A percentile compares a stretch with the other conserved stretches of the same genome.
Evolutionary conservation across 2,113 vertebrate genomes (phyloP).

Genomic region (Amblyornis subalaris): DNA sequence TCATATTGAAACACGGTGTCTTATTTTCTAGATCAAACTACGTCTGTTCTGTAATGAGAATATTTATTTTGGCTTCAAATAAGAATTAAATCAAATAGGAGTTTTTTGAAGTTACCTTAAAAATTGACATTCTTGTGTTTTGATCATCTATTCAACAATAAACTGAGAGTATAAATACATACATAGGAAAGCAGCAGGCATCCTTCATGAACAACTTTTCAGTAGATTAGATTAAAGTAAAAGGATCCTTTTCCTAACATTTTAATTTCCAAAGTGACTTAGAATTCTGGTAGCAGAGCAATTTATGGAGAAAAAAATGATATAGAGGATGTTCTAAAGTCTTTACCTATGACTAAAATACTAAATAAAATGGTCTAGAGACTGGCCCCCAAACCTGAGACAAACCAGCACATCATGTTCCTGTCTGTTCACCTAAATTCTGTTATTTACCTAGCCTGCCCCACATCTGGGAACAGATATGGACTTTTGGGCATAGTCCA

Average conservation of each 20-base stretch:
- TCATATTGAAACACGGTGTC: background rate
- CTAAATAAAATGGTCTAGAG: background rate
- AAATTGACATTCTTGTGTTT: background rate
- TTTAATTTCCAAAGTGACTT: background rate
- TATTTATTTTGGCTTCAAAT: conserved; percentile 19
- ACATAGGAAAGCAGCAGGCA: background rate
- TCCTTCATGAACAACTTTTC: background rate
- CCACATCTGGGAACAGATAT: background rate
- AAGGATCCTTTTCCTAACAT: background rate
- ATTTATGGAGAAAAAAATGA: background rate
- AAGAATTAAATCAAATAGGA: background rate
- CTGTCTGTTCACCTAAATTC: background rate
- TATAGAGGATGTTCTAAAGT: background rate
- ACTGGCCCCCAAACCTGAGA: background rate
- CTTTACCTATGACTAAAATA: background rate
- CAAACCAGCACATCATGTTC: background rate
- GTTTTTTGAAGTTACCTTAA: background rate
- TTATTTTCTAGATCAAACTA: conserved; percentile 10
- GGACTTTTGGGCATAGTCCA: background rate
- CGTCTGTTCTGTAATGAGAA: background rate
- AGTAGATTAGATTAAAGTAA: background rate
- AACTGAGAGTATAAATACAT: background rate
- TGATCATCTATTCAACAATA: conserved; percentile 1
- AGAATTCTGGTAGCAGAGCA: background rate
- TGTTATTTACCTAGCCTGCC: background rate